Evolutionary conservation across 2,888 invertebrate genomes (phyloP).

Genomic region (Plagodis pulveraria): DNA sequence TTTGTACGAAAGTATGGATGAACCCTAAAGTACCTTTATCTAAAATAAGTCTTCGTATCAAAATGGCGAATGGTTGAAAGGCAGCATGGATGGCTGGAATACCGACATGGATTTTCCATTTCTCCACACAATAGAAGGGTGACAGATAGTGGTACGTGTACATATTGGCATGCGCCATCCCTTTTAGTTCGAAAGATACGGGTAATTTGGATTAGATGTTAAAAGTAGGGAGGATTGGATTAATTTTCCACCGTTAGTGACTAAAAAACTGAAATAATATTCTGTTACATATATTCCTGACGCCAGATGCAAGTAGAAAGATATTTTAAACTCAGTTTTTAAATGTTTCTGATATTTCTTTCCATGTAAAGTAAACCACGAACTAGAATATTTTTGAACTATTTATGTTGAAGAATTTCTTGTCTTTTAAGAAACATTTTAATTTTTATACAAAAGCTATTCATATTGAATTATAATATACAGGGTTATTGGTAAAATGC

Average conservation of each 20-base stretch:
- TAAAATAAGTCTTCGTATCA: conserved; percentile 5
- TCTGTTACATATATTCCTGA: too few species aligned
- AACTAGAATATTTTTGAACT: not conserved
- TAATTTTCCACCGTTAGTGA: too few species aligned
- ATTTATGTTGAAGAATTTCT: not conserved
- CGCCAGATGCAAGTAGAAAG: too few species aligned
- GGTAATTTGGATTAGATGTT: not conserved
- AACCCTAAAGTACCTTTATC: not conserved
- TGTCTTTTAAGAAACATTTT: not conserved
- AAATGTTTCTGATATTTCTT: too few species aligned
- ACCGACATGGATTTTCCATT: conserved; percentile 36
- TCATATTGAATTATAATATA: not conserved
- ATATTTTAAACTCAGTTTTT: too few species aligned
- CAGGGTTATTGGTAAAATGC: too few species aligned
- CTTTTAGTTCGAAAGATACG: conserved; percentile 6
- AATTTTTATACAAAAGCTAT: not conserved
- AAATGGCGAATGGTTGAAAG: conserved; percentile 8
- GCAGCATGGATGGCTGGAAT: conserved; percentile 16
- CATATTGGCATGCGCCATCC: conserved; percentile 14
- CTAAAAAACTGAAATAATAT: too few species aligned
- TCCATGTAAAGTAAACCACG: too few species aligned
- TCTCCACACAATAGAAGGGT: conserved; percentile 17
- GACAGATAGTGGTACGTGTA: conserved; percentile 21
- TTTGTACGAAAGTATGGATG: too few species aligned
- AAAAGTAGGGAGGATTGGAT: not conserved